Percentiles rank a stretch among this genome's conserved stretches.
Evolutionary conservation across 2,888 invertebrate genomes (phyloP).

Genomic region (Liposcelis brunnea): DNA sequence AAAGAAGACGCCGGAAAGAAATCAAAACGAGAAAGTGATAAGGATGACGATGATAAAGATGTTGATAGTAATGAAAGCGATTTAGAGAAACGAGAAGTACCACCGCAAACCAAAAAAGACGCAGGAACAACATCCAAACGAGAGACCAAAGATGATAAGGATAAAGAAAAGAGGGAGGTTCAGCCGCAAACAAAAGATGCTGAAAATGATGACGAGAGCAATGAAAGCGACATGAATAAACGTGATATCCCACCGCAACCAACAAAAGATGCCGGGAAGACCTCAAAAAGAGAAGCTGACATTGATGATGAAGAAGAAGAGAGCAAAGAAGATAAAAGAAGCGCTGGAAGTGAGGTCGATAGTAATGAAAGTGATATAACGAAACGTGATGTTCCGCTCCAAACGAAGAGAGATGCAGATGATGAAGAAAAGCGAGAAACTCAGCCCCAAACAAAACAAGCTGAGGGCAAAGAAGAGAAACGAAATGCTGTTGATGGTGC

Average conservation of each 20-base stretch:
- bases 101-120: not conserved
- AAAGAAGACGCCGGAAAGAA: not conserved
- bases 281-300: not conserved
- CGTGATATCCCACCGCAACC: not conserved
- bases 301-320: not conserved
- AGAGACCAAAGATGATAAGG: not conserved
- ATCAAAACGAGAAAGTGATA: not conserved
- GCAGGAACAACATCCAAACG: not conserved
- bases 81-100: not conserved
- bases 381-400: too few species aligned
- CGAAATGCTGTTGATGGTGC: too few species aligned
- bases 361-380: too few species aligned
- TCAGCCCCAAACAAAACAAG: not conserved
- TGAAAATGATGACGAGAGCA: not conserved
- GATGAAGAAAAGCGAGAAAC: too few species aligned
- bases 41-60: not conserved
- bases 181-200: not conserved
- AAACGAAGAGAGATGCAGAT: too few species aligned
- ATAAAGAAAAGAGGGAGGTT: not conserved
- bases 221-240: not conserved
- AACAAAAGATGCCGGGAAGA: not conserved
- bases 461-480: not conserved
- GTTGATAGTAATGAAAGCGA: not conserved
- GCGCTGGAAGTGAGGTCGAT: not conserved
- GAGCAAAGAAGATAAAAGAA: not conserved